Base-by-base conservation (phyloP, 2,797 vertebrate species). In the Malurus splendens region DNA sequence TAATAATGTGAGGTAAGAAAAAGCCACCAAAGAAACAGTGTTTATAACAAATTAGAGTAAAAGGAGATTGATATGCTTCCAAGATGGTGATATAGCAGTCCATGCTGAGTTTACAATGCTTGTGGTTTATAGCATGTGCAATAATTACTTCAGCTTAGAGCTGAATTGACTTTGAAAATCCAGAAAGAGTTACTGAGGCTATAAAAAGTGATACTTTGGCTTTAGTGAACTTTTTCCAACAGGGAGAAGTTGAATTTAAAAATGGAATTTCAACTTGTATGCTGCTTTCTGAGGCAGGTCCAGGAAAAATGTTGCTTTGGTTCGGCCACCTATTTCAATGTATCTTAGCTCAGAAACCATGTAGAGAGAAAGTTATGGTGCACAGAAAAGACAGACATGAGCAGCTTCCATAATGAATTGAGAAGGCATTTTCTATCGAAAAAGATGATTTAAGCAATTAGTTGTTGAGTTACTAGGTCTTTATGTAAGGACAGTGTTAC, bases 81-180 rank as follows among this genome's bases (percentile, higher is more conserved):
- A 94, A 93, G 86, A 90, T 32, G 45, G 88, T 75, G 85, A 91
- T 93, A 83, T 6, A 93, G 84, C 59, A 89, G 82, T 82, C 90
- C 83, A 68, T 72, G 77, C 74, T 84, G 84, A 91, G 70, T 90
- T 94, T 93, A 93, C 91, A 91, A 78, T 19, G 70, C 52, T 85
- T 89, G 54, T 87, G 87, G 77, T 92, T 96, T 93, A 90, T 79
- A 86, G 62, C 64, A 87, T 67, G 60, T 73, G 77, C 62, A 62
- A 67, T 80, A 94, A 94, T 93, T 92, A 92, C 70, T 91, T 90
- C 91, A 93, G 82, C 60, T 92, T 93, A 92, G 86, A 81, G 41
- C 44, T 82, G 89, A 93, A 93, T 32, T 86, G 87, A 86, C 81
- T 92, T 89, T 84, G 86, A 94, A 93, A 94, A 90, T 87, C 72